Evolutionary conservation across 2,888 invertebrate species (phyloP).

Genomic region (Standfussiana lucernea): DNA sequence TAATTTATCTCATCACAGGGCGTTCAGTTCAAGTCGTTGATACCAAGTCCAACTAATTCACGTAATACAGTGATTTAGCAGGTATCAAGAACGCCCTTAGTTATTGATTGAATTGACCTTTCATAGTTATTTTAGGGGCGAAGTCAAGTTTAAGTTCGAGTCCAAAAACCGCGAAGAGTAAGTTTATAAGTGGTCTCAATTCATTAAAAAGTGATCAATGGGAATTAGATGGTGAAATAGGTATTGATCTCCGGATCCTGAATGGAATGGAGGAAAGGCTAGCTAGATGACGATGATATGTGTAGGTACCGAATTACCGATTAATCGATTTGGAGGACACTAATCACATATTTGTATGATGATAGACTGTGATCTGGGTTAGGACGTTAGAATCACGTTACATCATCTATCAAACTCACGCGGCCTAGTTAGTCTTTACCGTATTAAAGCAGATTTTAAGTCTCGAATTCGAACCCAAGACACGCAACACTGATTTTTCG

Average conservation of each 20-base stretch:
- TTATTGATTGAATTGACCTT: constrained; percentile 31
- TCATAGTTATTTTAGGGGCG: constrained; percentile 24
- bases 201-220: constrained; percentile 11
- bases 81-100: constrained; percentile 4
- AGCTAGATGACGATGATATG: background rate
- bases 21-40: background rate
- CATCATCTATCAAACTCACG: background rate
- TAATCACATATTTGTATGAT: background rate
- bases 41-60: background rate
- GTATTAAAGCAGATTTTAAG: background rate
- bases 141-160: constrained; percentile 35
- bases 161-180: constrained; percentile 1
- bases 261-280: background rate
- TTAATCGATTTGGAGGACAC: background rate
- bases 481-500: too few relatives aligned
- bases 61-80: background rate
- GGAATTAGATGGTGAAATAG: background rate
- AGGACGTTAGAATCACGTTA: background rate
- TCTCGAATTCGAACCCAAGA: too few relatives aligned
- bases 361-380: background rate
- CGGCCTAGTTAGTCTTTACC: background rate
- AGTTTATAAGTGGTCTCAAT: constrained; percentile 10
- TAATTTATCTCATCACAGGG: background rate
- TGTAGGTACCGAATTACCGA: background rate
- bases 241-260: background rate